phyloP scores from a whole-genome alignment of 1,140 invertebrate species.

The Drosophila simulans region DNA sequence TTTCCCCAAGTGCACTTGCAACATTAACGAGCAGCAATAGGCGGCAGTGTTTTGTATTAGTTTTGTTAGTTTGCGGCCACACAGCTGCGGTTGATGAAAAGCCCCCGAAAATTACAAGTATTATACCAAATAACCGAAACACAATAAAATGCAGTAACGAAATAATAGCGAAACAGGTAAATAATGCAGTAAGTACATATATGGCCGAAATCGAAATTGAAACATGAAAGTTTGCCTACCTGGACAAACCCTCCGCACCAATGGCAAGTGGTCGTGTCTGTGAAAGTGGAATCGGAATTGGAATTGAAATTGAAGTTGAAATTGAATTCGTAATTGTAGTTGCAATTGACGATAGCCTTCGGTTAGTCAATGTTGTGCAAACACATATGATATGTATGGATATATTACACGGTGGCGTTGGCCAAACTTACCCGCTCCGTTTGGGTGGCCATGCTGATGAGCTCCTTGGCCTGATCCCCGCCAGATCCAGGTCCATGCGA shows the following conservation, averaged over 20 bases:
- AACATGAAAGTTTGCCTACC: constrained; percentile 74
- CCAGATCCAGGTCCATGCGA: constrained; percentile 16
- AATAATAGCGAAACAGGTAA: constrained; percentile 2
- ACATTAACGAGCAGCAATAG: constrained; percentile 20
- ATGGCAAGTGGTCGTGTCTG: constrained; percentile 88
- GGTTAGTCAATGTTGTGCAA: constrained; percentile 76
- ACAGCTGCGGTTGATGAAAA: constrained; percentile 56
- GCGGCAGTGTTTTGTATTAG: constrained; percentile 62
- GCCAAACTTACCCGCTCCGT: constrained; percentile 88
- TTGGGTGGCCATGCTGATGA: constrained; percentile 89
- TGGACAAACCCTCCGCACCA: constrained; percentile 82
- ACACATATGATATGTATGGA: constrained; percentile 19
- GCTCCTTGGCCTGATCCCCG: constrained; percentile 66
- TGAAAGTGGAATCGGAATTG: constrained; percentile 76
- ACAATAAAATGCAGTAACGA: constrained; percentile 22
- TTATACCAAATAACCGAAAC: constrained; percentile 20
- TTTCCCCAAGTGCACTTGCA: constrained; percentile 5
- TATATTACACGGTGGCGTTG: neutral
- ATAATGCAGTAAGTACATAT: constrained; percentile 23
- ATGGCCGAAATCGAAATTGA: constrained; percentile 22
- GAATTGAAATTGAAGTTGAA: constrained; percentile 73
- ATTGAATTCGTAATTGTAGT: constrained; percentile 77
- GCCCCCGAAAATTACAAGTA: constrained; percentile 30
- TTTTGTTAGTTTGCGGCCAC: constrained; percentile 61
- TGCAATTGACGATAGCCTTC: constrained; percentile 86